phyloP scores from a whole-genome alignment of 2,888 invertebrate species.

The Microdon myrmicae region DNA sequence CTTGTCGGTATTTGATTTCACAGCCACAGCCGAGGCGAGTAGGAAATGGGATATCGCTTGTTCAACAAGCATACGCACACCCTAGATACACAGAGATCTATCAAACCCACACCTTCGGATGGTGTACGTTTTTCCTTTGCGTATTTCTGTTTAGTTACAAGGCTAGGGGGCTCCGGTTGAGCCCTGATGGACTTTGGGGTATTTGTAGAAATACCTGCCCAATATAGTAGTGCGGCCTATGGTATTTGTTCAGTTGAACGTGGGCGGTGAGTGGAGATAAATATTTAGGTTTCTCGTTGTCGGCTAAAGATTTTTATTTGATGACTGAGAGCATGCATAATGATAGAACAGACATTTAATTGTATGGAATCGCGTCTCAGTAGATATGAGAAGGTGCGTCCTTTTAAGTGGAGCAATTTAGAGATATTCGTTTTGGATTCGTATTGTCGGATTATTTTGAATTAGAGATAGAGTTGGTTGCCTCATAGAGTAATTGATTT shows the following conservation, averaged over 20 bases:
- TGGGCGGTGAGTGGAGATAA: constrained; percentile 16
- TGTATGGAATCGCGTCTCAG: too few relatives aligned
- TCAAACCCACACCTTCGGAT: constrained; percentile 19
- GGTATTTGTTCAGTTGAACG: constrained; percentile 32
- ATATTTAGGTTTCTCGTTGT: constrained; percentile 21
- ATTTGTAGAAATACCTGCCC: constrained; percentile 16
- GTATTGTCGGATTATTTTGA: too few relatives aligned
- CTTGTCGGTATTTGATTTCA: constrained; percentile 48
- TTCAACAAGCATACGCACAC: constrained; percentile 1
- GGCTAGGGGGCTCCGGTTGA: neutral
- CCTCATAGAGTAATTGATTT: too few relatives aligned
- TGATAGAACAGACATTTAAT: constrained; percentile 13
- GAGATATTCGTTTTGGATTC: too few relatives aligned
- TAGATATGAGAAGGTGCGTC: too few relatives aligned
- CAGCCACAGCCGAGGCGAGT: too few relatives aligned
- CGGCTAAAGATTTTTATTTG: constrained; percentile 7
- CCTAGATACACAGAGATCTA: neutral
- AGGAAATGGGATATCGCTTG: constrained; percentile 29
- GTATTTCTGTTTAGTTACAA: constrained; percentile 3
- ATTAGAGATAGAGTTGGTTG: too few relatives aligned
- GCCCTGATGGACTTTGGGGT: neutral
- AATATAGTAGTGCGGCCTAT: constrained; percentile 9
- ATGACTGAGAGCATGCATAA: constrained; percentile 8
- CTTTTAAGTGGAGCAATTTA: too few relatives aligned
- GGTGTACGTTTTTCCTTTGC: constrained; percentile 2